Base-by-base conservation (phyloP, 2,797 vertebrate genomes). In the Falco peregrinus region DNA sequence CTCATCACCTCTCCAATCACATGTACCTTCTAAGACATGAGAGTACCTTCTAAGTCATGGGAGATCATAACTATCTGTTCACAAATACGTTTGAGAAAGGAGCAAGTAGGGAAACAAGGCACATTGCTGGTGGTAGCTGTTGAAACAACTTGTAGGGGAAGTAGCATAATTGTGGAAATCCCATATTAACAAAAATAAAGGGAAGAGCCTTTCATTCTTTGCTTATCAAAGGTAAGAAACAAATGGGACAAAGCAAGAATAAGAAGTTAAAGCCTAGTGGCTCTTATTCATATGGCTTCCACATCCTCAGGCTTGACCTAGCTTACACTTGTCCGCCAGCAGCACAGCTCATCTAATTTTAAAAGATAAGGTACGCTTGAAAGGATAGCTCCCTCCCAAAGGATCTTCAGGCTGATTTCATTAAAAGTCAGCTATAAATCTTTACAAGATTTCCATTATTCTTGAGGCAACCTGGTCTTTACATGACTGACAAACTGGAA, bases 361-460 rank as follows among this genome's bases (percentile, higher is more conserved):
- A 69, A 73, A 84, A 92, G 48, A 48, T 37, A 64, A 75, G 43
- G 10, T 78, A 33, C 69, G 31, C 69, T 89, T 93, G 71, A 69
- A 90, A 50, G 54, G 35, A 78, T 83, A 41, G 13, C 48, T 71
- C 16, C 43, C 71, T 87, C 75, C 54, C 65, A 86, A 78, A 94
- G 48, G 68, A 54, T 31, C 43, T 65, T 50, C 60, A 1, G 1
- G 54, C 45, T 89, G 76, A 85, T 94, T 96, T 94, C 69, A 84
- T 93, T 92, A 71, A 25, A 90, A 88, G 69, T 45, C 75, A 86
- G 73, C 69, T 75, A 73, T 89, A 89, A 94, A 87, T 81, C 84
- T 87, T 91, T 65, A 70, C 25, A 87, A 53, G 71, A 77, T 79
- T 87, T 76, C 69, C 43, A 35, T 75, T 93, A 85, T 95, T 87